These are phyloP conservation scores for Hirudinaria manillensis DNA, from an alignment of 2,888 invertebrate genomes.

Conservation along the genomic window DNA sequence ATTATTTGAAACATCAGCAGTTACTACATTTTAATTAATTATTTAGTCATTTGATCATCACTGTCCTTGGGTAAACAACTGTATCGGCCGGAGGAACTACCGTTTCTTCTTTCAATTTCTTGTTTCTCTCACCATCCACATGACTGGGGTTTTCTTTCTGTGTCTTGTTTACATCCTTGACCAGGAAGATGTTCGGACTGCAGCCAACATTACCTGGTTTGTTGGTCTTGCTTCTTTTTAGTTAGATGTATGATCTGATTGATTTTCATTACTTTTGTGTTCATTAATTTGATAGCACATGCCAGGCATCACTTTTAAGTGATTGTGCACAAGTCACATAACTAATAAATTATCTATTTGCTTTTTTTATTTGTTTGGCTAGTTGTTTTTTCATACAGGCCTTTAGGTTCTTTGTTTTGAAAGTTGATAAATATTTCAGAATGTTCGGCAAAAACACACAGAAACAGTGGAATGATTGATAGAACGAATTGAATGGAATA, in stretches of 20 bases:
- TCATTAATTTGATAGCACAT: background rate
- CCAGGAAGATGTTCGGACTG: constrained; percentile 70
- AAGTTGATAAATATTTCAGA: too few relatives aligned
- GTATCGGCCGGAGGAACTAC: constrained; percentile 86
- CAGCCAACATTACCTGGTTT: constrained; percentile 56
- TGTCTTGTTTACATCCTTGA: constrained; percentile 86
- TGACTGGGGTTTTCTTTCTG: constrained; percentile 91
- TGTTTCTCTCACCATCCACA: constrained; percentile 88
- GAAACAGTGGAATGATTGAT: too few relatives aligned
- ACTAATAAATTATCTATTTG: too few relatives aligned
- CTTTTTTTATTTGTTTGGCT: too few relatives aligned
- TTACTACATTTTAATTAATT: background rate
- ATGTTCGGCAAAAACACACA: too few relatives aligned
- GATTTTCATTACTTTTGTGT: background rate
- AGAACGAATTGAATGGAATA: too few relatives aligned
- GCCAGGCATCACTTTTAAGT: too few relatives aligned
- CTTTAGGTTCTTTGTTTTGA: too few relatives aligned
- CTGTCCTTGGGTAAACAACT: constrained; percentile 59
- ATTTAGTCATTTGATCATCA: constrained; percentile 96
- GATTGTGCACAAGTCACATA: too few relatives aligned
- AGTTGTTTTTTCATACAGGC: too few relatives aligned
- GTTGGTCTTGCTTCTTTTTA: background rate
- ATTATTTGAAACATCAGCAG: background rate
- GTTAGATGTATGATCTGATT: background rate
- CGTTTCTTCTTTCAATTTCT: constrained; percentile 98